Evolutionary conservation across 2,797 vertebrate species (phyloP), one percentile per base, ranked within the genome.

Genomic region (Coregonus suidteri): DNA sequence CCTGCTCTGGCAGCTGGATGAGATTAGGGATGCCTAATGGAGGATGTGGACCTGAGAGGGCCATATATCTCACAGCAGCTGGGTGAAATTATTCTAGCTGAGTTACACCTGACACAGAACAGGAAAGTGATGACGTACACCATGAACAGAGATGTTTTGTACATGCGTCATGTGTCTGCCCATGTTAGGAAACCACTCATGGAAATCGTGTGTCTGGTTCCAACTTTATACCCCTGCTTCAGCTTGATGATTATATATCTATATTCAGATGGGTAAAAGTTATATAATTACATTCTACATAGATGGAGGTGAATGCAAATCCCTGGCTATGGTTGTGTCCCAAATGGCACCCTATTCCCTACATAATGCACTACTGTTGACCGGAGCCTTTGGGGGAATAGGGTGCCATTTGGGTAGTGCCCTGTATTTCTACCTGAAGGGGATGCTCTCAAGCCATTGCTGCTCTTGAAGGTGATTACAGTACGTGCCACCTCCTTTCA

Each of bases 401-500:
- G 9, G 41, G 41, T 47, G 41, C 41, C 9, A 9, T 47, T 47
- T 47, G 18, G 15, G 16, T 59, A 59, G 56, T 6, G 1, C 41
- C 7, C 41, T 47, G 41, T 47, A 47, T 47, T 47, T 9, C 41
- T 47, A 11, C 41, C 41, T 59, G n/a, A 59, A 59, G 18, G 6
- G 56, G 56, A 59, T n/a, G 56, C 56, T 59, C 6, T 59, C 56
- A 6, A 59, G 56, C 56, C 18, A 20, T n/a, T 62, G 2, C 4
- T 62, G 56, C 7, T 62, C n/a, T n/a, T 62, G 56, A 62, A 9
- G 56, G n/a, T 62, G 20, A 62, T 62, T 62, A 20, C 56, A 62
- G 56, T n/a, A 62, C 7, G n/a, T 20, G n/a, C n/a, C 35, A 9
- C 77, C n/a, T 31, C 75, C 77, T 53, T 70, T 81, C 73, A 71